Percentiles rank a stretch among this genome's conserved stretches.
These are phyloP conservation scores for Gryllus longicercus DNA, from an alignment of 2,888 invertebrate species.

Conservation along the genomic window DNA sequence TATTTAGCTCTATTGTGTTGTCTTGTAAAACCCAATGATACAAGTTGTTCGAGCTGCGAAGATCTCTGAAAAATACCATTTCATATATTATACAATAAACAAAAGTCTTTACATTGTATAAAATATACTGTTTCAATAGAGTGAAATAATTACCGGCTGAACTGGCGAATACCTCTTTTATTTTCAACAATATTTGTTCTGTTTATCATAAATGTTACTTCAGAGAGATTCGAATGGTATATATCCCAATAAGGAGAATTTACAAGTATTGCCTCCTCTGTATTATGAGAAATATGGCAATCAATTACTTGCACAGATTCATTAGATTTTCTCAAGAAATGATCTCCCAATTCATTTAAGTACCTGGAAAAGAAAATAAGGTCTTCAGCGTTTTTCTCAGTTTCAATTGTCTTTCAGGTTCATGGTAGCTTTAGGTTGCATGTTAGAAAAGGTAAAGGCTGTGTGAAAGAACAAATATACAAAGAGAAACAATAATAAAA, in stretches of 20 bases:
- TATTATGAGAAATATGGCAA: constrained; percentile 77
- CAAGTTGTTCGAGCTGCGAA: constrained; percentile 92
- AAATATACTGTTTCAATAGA: not conserved
- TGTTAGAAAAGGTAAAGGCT: no score
- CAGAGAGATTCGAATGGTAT: constrained; percentile 80
- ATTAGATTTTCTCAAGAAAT: constrained; percentile 81
- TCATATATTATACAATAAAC: no score
- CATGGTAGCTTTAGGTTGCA: no score
- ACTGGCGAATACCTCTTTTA: constrained; percentile 80
- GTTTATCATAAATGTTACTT: constrained; percentile 86
- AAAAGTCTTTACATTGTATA: not conserved
- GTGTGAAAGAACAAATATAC: no score
- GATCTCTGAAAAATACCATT: constrained; percentile 59
- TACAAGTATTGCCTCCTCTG: constrained; percentile 74
- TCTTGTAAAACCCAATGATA: constrained; percentile 92
- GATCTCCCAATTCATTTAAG: constrained; percentile 79
- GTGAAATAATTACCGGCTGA: constrained; percentile 55
- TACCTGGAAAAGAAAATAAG: constrained; percentile 29
- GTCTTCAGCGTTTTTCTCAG: not conserved
- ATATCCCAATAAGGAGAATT: constrained; percentile 85
- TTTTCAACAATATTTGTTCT: constrained; percentile 82
- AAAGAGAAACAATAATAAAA: no score
- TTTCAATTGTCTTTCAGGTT: not conserved
- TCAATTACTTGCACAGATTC: constrained; percentile 77
- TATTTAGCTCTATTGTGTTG: constrained; percentile 80